Percentiles rank a stretch among this genome's conserved stretches.
Evolutionary conservation across 2,797 vertebrate genomes (phyloP).

Genomic region (Myotis pilosus): DNA sequence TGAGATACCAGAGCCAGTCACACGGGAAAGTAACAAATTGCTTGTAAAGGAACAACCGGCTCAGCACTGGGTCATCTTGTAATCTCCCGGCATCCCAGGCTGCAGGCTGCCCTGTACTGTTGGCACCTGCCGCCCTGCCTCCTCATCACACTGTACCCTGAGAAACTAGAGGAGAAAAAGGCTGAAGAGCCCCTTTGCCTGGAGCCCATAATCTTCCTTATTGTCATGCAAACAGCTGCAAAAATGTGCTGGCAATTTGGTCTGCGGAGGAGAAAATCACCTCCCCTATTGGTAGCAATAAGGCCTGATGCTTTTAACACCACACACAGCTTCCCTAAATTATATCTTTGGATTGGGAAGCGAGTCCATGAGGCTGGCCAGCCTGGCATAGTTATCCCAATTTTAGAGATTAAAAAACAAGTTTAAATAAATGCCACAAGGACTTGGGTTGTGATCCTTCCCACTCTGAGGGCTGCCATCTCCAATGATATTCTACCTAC

Average conservation of each 20-base stretch:
- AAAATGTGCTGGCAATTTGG: neutral
- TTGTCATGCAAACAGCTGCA: neutral
- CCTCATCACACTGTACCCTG: accelerated
- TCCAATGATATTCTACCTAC: too few relatives aligned
- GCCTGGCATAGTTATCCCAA: neutral
- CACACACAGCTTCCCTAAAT: neutral
- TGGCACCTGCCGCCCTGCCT: neutral
- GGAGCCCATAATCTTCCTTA: neutral
- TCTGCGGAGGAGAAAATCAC: neutral
- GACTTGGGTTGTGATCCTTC: neutral
- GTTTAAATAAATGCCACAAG: neutral
- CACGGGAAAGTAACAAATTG: neutral
- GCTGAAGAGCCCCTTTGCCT: neutral
- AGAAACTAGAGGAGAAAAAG: neutral
- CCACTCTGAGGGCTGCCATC: neutral
- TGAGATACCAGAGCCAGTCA: neutral
- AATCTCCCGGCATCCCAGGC: neutral
- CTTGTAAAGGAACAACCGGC: neutral
- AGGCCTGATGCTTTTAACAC: neutral
- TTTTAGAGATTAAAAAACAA: neutral
- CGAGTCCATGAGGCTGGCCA: neutral
- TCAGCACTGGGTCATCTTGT: neutral
- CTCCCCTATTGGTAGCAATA: neutral
- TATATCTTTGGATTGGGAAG: neutral
- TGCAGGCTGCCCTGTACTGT: neutral